phyloP scores from a whole-genome alignment of 2,888 invertebrate species.

The Xylocampa areola region DNA sequence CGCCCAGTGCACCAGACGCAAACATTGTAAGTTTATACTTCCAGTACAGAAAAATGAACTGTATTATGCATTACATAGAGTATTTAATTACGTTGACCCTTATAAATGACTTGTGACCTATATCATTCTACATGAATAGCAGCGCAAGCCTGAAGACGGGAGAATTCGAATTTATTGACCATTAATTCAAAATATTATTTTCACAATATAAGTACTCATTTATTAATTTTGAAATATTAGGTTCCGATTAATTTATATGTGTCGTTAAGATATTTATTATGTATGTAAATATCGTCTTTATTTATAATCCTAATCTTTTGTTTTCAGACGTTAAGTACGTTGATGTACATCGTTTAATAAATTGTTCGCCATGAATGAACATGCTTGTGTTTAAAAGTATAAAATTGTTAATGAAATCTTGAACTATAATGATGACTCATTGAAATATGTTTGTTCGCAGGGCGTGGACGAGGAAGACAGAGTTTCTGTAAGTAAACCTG shows the following conservation, averaged over 20 bases:
- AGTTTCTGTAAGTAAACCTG: slow-evolving; percentile 91
- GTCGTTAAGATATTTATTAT: slow-evolving; percentile 90
- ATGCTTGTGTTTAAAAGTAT: slow-evolving; percentile 43
- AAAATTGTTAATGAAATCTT: slow-evolving; percentile 49
- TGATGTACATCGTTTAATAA: slow-evolving; percentile 71
- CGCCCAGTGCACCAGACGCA: slow-evolving; percentile 74
- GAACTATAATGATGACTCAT: slow-evolving; percentile 50
- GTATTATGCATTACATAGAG: slow-evolving; percentile 70
- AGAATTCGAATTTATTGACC: slow-evolving; percentile 90
- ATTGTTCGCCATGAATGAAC: slow-evolving; percentile 64
- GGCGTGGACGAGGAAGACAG: slow-evolving; percentile 93
- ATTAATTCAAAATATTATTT: slow-evolving; percentile 90
- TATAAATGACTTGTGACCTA: slow-evolving; percentile 64
- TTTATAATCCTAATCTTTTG: slow-evolving; percentile 87
- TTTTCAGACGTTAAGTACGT: slow-evolving; percentile 77
- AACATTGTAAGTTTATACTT: slow-evolving; percentile 68
- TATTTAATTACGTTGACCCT: slow-evolving; percentile 65
- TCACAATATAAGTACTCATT: slow-evolving; percentile 90
- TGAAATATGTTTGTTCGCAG: slow-evolving; percentile 77
- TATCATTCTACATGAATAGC: slow-evolving; percentile 68
- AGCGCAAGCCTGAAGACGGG: slow-evolving; percentile 89
- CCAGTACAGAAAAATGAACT: slow-evolving; percentile 76
- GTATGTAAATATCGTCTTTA: slow-evolving; percentile 89
- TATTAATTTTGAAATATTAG: slow-evolving; percentile 90
- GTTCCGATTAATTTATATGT: slow-evolving; percentile 90